Evolutionary conservation across 2,888 invertebrate genomes (phyloP).

Genomic region (Nymphalis urticae): DNA sequence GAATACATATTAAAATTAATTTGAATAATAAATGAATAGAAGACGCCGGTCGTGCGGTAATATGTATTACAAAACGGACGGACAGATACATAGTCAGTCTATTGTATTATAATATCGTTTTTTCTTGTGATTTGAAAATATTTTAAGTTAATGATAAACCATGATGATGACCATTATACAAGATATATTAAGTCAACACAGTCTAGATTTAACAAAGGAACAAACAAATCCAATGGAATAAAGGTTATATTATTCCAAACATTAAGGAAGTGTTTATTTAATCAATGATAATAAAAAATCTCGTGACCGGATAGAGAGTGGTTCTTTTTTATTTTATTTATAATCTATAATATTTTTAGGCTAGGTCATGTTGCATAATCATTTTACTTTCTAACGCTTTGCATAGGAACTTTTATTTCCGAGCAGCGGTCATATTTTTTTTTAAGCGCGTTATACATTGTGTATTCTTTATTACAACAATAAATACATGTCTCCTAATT

Average conservation of each 20-base stretch:
- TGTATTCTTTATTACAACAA: background rate
- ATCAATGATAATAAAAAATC: background rate
- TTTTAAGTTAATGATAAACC: too few species aligned
- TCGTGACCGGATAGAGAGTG: background rate
- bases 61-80: too few species aligned
- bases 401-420: slow-evolving; percentile 21
- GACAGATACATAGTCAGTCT: too few species aligned
- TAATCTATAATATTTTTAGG: slow-evolving; percentile 10
- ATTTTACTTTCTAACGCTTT: slow-evolving; percentile 34
- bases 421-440: slow-evolving; percentile 22
- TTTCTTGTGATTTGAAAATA: too few species aligned
- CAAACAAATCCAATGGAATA: background rate
- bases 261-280: slow-evolving; percentile 1
- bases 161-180: background rate
- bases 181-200: background rate
- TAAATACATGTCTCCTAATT: too few species aligned
- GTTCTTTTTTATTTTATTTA: slow-evolving; percentile 7
- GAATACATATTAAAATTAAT: too few species aligned
- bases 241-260: background rate
- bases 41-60: too few species aligned
- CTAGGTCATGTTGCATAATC: slow-evolving; percentile 28
- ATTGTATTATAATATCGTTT: too few species aligned
- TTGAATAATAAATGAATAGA: too few species aligned
- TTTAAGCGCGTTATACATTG: slow-evolving; percentile 24
- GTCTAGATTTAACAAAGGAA: background rate